Percentiles rank a stretch among this genome's conserved stretches.
Conservation (phyloP, 2,797 vertebrate genomes). For the Cetoscarus ocellatus region DNA sequence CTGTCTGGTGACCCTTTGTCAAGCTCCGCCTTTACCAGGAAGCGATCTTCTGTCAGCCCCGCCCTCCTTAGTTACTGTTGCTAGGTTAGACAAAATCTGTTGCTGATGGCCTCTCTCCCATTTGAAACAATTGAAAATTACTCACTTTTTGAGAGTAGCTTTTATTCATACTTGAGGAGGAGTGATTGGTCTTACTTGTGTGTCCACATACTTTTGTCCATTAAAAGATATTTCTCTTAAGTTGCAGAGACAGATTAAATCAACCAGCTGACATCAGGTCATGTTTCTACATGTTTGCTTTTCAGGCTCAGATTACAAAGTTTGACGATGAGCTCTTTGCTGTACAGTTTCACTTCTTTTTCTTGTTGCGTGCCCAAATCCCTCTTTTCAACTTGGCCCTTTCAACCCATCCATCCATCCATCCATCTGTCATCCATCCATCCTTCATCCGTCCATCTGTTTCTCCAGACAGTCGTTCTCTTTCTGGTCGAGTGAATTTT, state of each 20-base stretch:
- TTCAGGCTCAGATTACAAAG: background rate
- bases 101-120: too few species aligned
- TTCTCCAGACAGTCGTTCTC: background rate
- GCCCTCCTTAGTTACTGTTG: too few species aligned
- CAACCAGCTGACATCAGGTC: slow-evolving; percentile 3
- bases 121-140: too few species aligned
- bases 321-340: background rate
- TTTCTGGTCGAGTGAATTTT: slow-evolving; percentile 19
- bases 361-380: slow-evolving; percentile 1
- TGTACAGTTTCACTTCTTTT: slow-evolving; percentile 5
- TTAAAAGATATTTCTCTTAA: fast-evolving
- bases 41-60: too few species aligned
- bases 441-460: slow-evolving; percentile 14
- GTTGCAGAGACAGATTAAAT: background rate
- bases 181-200: too few species aligned
- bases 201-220: slow-evolving; percentile 33
- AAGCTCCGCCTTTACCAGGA: too few species aligned
- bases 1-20: too few species aligned
- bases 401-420: slow-evolving; percentile 12
- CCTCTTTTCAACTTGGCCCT: slow-evolving; percentile 19
- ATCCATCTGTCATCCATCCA: slow-evolving; percentile 6
- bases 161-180: too few species aligned
- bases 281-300: background rate
- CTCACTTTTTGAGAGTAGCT: too few species aligned
- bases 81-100: too few species aligned